A percentile compares a stretch with the other conserved stretches of the same genome.
These are phyloP conservation scores for Dreissena polymorpha DNA, from an alignment of 1,140 invertebrate species.

Conservation along the genomic window DNA sequence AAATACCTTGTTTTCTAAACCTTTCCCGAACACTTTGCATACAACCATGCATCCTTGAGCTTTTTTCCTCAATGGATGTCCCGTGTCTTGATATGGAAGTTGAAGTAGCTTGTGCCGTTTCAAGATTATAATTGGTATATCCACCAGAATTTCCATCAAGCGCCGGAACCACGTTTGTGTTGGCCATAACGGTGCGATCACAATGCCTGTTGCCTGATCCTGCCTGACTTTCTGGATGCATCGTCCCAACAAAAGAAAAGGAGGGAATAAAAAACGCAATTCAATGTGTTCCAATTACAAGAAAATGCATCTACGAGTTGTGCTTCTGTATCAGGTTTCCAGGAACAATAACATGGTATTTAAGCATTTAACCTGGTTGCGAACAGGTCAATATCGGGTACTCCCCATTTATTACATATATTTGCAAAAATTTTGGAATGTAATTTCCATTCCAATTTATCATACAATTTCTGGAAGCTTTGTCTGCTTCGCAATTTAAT, in stretches of 20 bases:
- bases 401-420: slow-evolving; percentile 26
- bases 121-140: slow-evolving; percentile 18
- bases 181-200: too few relatives aligned
- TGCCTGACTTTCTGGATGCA: slow-evolving; percentile 55
- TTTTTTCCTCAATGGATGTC: too few relatives aligned
- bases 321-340: slow-evolving; percentile 36
- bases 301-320: slow-evolving; percentile 49
- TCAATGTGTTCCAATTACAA: slow-evolving; percentile 9
- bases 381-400: slow-evolving; percentile 13
- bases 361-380: slow-evolving; percentile 27
- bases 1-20: slow-evolving; percentile 23
- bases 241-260: slow-evolving; percentile 56
- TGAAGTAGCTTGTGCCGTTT: neutral
- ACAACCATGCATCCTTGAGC: slow-evolving; percentile 30
- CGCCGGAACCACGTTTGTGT: too few relatives aligned
- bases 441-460: slow-evolving; percentile 53
- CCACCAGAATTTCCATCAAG: slow-evolving; percentile 33
- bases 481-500: slow-evolving; percentile 56
- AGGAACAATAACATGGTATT: slow-evolving; percentile 10
- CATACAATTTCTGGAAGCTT: slow-evolving; percentile 42
- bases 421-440: slow-evolving; percentile 42
- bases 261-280: slow-evolving; percentile 53
- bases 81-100: slow-evolving; percentile 9
- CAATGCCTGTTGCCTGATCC: too few relatives aligned
- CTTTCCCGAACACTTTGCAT: slow-evolving; percentile 43